Percentiles rank a stretch among this genome's conserved stretches.
phyloP scores from a whole-genome alignment of 2,113 vertebrate genomes.

The Ameiurus melas region DNA sequence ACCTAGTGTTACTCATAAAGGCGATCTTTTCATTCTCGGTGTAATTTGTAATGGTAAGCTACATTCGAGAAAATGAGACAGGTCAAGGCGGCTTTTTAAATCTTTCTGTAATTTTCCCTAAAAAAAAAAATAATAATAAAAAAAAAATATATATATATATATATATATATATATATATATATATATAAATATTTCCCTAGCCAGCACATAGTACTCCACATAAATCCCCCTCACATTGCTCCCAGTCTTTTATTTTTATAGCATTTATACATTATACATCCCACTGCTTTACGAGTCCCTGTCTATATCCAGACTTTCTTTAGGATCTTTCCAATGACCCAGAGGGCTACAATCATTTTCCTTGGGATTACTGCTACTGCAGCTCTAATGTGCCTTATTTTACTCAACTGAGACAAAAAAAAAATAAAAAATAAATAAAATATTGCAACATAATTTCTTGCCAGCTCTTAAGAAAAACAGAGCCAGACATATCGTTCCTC shows the following conservation, averaged over 20 bases:
- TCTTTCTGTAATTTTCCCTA: conserved; percentile 1
- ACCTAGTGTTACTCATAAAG: not conserved
- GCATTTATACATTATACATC: conserved; percentile 12
- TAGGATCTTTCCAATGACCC: not conserved
- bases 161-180: too few species aligned
- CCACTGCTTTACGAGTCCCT: conserved; percentile 25
- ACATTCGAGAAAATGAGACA: not conserved
- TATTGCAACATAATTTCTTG: conserved; percentile 17
- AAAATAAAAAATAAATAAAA: not conserved
- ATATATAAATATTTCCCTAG: not conserved
- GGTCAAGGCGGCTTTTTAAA: not conserved
- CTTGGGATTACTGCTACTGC: not conserved
- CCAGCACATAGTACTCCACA: not conserved
- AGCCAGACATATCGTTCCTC: not conserved
- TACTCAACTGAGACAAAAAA: conserved; percentile 22
- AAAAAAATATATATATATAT: too few species aligned
- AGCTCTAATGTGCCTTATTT: conserved; percentile 9
- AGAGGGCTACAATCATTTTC: not conserved
- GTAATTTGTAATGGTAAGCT: not conserved
- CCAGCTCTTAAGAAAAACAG: not conserved
- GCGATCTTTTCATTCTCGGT: not conserved
- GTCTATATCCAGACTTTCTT: conserved; percentile 6
- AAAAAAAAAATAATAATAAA: conserved; percentile 1
- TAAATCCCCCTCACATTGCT: not conserved
- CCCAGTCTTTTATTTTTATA: conserved; percentile 1